Evolutionary conservation across 2,797 vertebrate species (phyloP).

Genomic region (Myioborus melanocephalus): DNA sequence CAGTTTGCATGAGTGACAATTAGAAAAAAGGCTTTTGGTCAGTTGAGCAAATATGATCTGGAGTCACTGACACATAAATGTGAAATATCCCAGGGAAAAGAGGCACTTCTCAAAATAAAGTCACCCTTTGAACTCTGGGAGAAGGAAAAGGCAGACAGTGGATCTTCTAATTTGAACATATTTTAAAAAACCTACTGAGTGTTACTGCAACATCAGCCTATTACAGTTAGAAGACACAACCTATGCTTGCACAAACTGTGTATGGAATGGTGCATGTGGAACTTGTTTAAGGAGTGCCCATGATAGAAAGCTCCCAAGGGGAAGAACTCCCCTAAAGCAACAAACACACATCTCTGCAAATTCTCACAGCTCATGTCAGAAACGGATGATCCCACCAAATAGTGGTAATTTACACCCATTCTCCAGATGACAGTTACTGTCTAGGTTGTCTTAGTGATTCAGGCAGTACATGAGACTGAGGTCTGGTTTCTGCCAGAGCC

Average conservation of each 20-base stretch:
- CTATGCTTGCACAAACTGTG: neutral
- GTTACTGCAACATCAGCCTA: neutral
- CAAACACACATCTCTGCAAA: neutral
- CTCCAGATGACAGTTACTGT: neutral
- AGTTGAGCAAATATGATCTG: constrained; percentile 1
- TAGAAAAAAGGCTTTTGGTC: constrained; percentile 18
- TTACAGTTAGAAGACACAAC: neutral
- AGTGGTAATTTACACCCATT: neutral
- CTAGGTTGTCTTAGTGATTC: neutral
- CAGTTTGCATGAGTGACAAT: constrained; percentile 14
- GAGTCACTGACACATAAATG: constrained; percentile 5
- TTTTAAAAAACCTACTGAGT: neutral
- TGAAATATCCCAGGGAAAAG: neutral
- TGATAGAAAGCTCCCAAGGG: neutral
- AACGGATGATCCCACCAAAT: neutral
- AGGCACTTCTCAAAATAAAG: constrained; percentile 3
- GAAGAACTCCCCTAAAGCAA: neutral
- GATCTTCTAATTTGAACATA: neutral
- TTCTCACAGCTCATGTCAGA: neutral
- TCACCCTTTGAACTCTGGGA: neutral
- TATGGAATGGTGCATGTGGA: neutral
- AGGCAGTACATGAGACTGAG: neutral
- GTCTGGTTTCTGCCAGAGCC: neutral
- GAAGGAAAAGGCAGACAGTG: neutral
- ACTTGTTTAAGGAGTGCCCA: neutral